Evolutionary conservation across 2,797 vertebrate species (phyloP).

Genomic region (Harpagifer antarcticus): DNA sequence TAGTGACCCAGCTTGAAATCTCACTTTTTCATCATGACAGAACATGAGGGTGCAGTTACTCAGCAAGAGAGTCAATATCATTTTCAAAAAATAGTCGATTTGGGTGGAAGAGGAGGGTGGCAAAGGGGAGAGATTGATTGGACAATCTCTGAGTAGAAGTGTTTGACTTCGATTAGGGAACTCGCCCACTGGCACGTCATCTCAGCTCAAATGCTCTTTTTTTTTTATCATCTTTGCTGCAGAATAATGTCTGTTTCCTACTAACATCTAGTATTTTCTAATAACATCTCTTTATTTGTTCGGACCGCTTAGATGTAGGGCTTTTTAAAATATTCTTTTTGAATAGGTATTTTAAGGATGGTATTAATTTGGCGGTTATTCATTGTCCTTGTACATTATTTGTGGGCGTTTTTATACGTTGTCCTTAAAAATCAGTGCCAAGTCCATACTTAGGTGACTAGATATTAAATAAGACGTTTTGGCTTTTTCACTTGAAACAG

Average conservation of each 20-base stretch:
- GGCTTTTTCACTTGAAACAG: too few relatives aligned
- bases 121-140: slow-evolving; percentile 46
- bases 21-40: slow-evolving; percentile 42
- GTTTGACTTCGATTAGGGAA: slow-evolving; percentile 47
- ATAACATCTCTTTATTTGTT: neutral
- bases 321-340: too few relatives aligned
- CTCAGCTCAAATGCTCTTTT: slow-evolving; percentile 19
- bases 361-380: neutral
- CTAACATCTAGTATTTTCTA: neutral
- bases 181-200: slow-evolving; percentile 25
- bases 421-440: too few relatives aligned
- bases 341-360: neutral
- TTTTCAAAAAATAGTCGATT: slow-evolving; percentile 52
- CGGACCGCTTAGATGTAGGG: too few relatives aligned
- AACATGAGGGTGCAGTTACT: slow-evolving; percentile 47
- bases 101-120: slow-evolving; percentile 10
- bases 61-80: slow-evolving; percentile 28
- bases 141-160: slow-evolving; percentile 27
- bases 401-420: neutral
- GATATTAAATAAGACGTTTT: slow-evolving; percentile 5
- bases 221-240: slow-evolving; percentile 24
- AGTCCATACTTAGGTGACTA: neutral
- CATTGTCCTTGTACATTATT: neutral
- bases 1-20: slow-evolving; percentile 25
- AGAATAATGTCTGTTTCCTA: neutral